A percentile compares a stretch with the other conserved stretches of the same genome.
Evolutionary conservation across 2,113 vertebrate genomes (phyloP).

Genomic region (Oxygymnocypris stewartii): DNA sequence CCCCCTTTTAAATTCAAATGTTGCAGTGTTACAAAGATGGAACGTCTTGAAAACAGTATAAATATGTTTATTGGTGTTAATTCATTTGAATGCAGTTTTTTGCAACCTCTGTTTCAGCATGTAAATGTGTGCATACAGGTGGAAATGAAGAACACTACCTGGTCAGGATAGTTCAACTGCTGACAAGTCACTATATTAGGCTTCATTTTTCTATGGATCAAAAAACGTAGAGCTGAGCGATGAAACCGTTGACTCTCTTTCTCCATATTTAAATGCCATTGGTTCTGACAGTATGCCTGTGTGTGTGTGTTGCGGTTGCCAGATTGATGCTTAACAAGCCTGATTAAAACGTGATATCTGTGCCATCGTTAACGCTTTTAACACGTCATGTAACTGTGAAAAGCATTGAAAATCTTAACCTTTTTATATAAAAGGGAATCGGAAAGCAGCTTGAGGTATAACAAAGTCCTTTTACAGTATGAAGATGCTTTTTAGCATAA

Average conservation of each 20-base stretch:
- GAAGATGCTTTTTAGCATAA: neutral
- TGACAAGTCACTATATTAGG: neutral
- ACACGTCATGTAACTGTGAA: conserved; percentile 28
- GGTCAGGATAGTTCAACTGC: neutral
- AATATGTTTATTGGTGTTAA: neutral
- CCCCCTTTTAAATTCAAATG: neutral
- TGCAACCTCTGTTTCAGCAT: conserved; percentile 23
- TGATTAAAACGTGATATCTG: neutral
- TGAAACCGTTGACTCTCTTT: neutral
- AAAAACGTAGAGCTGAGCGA: neutral
- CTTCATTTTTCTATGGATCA: neutral
- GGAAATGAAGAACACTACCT: conserved; percentile 38
- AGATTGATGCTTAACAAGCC: neutral
- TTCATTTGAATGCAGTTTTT: too few species aligned
- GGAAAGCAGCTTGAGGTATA: conserved; percentile 4
- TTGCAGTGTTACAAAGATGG: neutral
- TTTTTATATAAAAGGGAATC: neutral
- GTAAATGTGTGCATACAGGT: neutral
- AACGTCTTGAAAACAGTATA: neutral
- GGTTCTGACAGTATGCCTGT: neutral
- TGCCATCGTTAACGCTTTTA: conserved; percentile 7
- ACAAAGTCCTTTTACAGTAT: neutral
- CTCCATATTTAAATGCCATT: conserved; percentile 7
- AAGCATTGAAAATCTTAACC: neutral
- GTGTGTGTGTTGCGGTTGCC: neutral